Percentiles rank a stretch among this genome's conserved stretches.
phyloP scores from a whole-genome alignment of 2,888 invertebrate species.

The Augiades crinisus region DNA sequence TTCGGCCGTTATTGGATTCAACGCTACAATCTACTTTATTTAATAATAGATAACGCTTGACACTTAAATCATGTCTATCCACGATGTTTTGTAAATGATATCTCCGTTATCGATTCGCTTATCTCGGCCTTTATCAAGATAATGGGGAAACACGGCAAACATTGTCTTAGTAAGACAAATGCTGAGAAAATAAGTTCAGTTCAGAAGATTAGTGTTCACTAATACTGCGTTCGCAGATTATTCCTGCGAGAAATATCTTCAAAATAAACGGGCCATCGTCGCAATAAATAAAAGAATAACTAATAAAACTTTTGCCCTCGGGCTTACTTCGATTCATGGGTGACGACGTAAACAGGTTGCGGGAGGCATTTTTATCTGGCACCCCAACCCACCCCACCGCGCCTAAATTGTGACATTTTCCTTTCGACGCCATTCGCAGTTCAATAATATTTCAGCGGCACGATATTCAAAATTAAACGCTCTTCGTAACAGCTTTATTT shows the following conservation, averaged over 20 bases:
- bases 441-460: conserved; percentile 60
- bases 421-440: conserved; percentile 57
- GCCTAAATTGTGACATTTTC: conserved; percentile 70
- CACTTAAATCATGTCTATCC: conserved; percentile 29
- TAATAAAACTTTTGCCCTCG: conserved; percentile 61
- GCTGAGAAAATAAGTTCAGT: neutral
- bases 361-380: conserved; percentile 37
- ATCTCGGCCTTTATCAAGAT: conserved; percentile 23
- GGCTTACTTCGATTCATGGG: conserved; percentile 57
- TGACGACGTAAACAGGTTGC: conserved; percentile 60
- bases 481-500: conserved; percentile 38
- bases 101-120: conserved; percentile 34
- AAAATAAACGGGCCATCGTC: conserved; percentile 46
- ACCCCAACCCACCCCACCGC: conserved; percentile 37
- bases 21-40: conserved; percentile 35
- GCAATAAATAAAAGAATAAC: conserved; percentile 59
- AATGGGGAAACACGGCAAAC: neutral
- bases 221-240: conserved; percentile 9
- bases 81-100: conserved; percentile 32
- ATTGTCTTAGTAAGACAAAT: conserved; percentile 1
- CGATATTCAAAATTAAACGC: conserved; percentile 54
- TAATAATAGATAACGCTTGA: conserved; percentile 34
- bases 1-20: conserved; percentile 38
- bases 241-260: conserved; percentile 27
- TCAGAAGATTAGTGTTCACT: neutral